These are phyloP conservation scores for Coturnix japonica DNA, from an alignment of 2,113 vertebrate species.

Conservation along the genomic window DNA sequence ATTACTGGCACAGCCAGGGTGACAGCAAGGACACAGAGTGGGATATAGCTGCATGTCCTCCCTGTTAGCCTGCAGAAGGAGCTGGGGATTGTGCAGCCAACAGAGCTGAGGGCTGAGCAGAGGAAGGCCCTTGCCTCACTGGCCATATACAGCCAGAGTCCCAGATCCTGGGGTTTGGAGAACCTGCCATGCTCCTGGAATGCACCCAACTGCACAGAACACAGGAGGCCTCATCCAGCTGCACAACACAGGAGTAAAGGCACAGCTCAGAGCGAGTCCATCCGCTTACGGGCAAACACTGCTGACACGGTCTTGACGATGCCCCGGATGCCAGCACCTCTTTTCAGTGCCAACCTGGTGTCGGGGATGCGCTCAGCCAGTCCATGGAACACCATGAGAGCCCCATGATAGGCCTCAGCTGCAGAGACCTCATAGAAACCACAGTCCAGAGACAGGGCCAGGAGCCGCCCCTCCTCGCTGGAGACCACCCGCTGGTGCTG, in stretches of 20 bases:
- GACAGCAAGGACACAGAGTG: background rate
- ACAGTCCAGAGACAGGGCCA: constrained; percentile 84
- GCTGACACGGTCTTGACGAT: constrained; percentile 88
- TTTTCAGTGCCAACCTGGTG: constrained; percentile 75
- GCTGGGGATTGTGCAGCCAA: background rate
- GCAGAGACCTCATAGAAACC: constrained; percentile 87
- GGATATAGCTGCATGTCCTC: rapidly evolving
- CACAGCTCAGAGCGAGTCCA: constrained; percentile 80
- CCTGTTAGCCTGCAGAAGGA: background rate
- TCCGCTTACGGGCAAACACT: constrained; percentile 84
- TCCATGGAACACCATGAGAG: constrained; percentile 83
- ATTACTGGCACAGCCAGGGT: background rate
- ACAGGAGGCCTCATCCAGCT: background rate
- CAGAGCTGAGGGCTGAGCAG: background rate
- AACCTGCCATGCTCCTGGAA: background rate
- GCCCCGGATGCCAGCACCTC: constrained; percentile 80
- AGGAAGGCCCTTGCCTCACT: background rate
- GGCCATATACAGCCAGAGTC: background rate
- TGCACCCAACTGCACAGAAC: background rate
- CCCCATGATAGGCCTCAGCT: constrained; percentile 86
- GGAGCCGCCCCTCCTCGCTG: constrained; percentile 85
- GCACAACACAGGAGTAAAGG: background rate
- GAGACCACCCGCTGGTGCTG: constrained; percentile 82
- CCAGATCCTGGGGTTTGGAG: background rate
- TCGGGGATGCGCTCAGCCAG: constrained; percentile 82